These are phyloP conservation scores for Oegoconia quadripuncta DNA, from an alignment of 2,888 invertebrate species.

Conservation along the genomic window DNA sequence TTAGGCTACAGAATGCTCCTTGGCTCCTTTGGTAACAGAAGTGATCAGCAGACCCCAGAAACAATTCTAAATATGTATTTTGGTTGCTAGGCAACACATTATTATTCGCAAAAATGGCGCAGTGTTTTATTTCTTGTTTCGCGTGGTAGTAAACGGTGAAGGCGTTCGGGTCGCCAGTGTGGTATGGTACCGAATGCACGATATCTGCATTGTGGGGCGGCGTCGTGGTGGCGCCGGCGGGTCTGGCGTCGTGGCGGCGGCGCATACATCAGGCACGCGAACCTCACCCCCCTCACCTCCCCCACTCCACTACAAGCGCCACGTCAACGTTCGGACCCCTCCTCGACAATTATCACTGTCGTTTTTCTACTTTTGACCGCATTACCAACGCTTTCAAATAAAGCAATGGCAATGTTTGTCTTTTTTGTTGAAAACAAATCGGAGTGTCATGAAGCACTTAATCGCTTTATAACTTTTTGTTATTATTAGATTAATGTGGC, in stretches of 20 bases:
- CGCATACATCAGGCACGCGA: constrained; percentile 76
- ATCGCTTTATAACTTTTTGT: constrained; percentile 6
- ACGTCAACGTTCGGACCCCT: constrained; percentile 21
- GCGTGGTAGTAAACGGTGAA: constrained; percentile 42
- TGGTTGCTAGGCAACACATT: constrained; percentile 10
- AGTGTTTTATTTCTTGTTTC: constrained; percentile 25
- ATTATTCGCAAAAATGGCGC: constrained; percentile 12
- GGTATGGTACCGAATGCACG: constrained; percentile 53
- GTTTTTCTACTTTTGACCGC: constrained; percentile 53
- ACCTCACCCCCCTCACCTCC: constrained; percentile 32
- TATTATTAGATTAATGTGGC: constrained; percentile 10
- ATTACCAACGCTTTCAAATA: constrained; percentile 27
- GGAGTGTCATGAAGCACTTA: background rate
- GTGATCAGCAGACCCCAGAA: background rate
- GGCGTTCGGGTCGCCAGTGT: constrained; percentile 42
- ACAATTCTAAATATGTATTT: background rate
- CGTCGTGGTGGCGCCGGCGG: constrained; percentile 66
- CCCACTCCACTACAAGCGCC: constrained; percentile 17
- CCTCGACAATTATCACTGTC: constrained; percentile 61
- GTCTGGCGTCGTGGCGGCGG: constrained; percentile 74
- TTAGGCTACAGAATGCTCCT: no score
- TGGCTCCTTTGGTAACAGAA: no score
- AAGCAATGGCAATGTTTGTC: background rate
- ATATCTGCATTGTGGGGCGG: constrained; percentile 73
- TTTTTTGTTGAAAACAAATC: background rate